Evolutionary conservation across 2,888 invertebrate species (phyloP).

Genomic region (Geotrupes spiniger): DNA sequence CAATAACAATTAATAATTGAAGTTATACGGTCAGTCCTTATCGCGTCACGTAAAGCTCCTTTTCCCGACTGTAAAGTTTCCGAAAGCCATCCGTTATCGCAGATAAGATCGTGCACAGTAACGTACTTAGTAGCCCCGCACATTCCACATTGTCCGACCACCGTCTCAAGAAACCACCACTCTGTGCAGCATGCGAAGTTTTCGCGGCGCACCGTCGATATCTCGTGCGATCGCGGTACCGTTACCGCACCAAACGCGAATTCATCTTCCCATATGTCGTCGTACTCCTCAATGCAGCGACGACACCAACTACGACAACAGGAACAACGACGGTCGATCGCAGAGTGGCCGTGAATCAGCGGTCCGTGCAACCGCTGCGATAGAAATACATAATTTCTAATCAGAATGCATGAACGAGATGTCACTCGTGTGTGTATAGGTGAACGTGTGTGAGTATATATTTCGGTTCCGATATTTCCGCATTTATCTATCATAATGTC

Average conservation of each 20-base stretch:
- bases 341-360: conserved; percentile 31
- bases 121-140: conserved; percentile 32
- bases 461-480: conserved; percentile 12
- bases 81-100: conserved; percentile 41
- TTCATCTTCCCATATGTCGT: conserved; percentile 32
- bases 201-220: conserved; percentile 33
- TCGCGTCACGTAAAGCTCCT: conserved; percentile 23
- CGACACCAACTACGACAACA: conserved; percentile 8
- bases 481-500: conserved; percentile 20
- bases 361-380: conserved; percentile 32
- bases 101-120: conserved; percentile 40
- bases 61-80: conserved; percentile 34
- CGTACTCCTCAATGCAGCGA: conserved; percentile 27
- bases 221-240: conserved; percentile 38
- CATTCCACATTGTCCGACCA: background rate
- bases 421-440: conserved; percentile 26
- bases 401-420: conserved; percentile 33
- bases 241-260: conserved; percentile 37
- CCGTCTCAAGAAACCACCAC: conserved; percentile 31
- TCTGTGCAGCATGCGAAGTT: conserved; percentile 22
- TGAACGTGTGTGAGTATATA: too few relatives aligned
- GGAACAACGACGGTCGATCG: conserved; percentile 20
- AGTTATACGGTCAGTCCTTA: conserved; percentile 10
- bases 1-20: too few relatives aligned
- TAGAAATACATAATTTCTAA: conserved; percentile 34